Base-by-base conservation (phyloP, 2,113 vertebrate species). In the Panthera tigris region DNA sequence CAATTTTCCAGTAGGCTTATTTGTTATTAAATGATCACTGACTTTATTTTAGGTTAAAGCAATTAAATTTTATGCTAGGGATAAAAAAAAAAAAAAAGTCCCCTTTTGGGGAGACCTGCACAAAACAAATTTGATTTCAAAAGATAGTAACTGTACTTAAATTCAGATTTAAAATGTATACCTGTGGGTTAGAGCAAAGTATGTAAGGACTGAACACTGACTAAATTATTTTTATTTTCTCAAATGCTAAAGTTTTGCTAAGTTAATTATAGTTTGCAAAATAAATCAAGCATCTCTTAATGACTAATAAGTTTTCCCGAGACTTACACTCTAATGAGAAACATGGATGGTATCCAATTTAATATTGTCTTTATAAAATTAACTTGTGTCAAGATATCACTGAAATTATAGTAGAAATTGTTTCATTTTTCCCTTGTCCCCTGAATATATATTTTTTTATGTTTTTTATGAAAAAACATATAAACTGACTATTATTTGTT, bases 191-290 rank as follows among this genome's bases (percentile, higher is more conserved):
- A 91, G 31, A 79, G 36, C 18, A 95, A 95, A 76, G 39, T 68
- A 63, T 88, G 0, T 94, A 84, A 96, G 31, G 25, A 81, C n/a
- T 79, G 82, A 90, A 39, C 39, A 18, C 80, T 82, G 23, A 88
- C 36, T 81, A 63, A 74, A 95, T 66, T 45, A 69, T 93, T 66
- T 81, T 91, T 91, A 57, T 78, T 91, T 96, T 95, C 78, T 88
- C 18, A 91, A 88, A 91, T 96, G n/a, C 41, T 92, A 7, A 55
- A 88, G 83, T 83, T 69, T 91, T 55, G 23, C 31, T 82, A 10
- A 33, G 31, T 89, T 78, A 78, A 74, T 61, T 87, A 83, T 21
- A 69, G 13, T 41, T 82, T 97, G 19, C 19, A 91, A 66, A 74
- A 61, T 90, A 79, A 89, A 57, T 57, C 36, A 73, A 69, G 48